Conservation (phyloP, 92 coral and sea anemone genomes). For the Porites lobata region DNA sequence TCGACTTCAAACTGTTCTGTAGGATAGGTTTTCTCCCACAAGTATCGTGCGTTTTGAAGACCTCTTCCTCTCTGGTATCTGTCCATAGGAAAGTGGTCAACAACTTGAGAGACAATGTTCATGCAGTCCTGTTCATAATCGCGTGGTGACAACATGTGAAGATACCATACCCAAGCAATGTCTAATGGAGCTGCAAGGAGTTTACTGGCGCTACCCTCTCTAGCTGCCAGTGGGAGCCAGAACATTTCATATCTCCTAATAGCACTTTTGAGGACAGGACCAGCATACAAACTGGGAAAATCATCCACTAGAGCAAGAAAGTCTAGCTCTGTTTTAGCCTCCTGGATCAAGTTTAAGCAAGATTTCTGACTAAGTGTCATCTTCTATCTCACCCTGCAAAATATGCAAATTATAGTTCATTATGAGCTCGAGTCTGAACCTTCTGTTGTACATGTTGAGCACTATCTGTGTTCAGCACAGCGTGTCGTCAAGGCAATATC, state of each 20-base stretch:
- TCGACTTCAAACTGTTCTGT: slow-evolving; percentile 64
- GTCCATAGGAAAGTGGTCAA: slow-evolving; percentile 54
- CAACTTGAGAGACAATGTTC: slow-evolving; percentile 38
- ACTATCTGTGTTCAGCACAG: no score
- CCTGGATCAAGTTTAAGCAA: slow-evolving; percentile 8
- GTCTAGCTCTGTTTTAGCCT: slow-evolving; percentile 45
- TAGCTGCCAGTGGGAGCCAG: slow-evolving; percentile 65
- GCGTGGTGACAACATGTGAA: slow-evolving; percentile 43
- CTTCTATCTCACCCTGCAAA: no score
- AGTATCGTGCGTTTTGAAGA: slow-evolving; percentile 21
- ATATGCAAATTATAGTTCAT: no score
- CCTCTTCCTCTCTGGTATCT: slow-evolving; percentile 37
- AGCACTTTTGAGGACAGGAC: slow-evolving; percentile 51
- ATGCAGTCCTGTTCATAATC: slow-evolving; percentile 36
- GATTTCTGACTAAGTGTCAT: no score
- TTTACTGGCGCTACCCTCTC: neutral
- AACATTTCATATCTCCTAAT: slow-evolving; percentile 63
- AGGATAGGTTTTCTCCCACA: slow-evolving; percentile 61
- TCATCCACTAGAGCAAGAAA: slow-evolving; percentile 45
- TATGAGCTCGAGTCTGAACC: no score
- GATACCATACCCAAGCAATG: slow-evolving; percentile 44
- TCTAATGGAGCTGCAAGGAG: slow-evolving; percentile 41
- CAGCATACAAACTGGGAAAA: slow-evolving; percentile 11
- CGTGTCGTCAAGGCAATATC: no score
- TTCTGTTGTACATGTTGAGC: no score